Evolutionary conservation across 2,797 vertebrate genomes (phyloP).

Genomic region (Myotis vivesi): DNA sequence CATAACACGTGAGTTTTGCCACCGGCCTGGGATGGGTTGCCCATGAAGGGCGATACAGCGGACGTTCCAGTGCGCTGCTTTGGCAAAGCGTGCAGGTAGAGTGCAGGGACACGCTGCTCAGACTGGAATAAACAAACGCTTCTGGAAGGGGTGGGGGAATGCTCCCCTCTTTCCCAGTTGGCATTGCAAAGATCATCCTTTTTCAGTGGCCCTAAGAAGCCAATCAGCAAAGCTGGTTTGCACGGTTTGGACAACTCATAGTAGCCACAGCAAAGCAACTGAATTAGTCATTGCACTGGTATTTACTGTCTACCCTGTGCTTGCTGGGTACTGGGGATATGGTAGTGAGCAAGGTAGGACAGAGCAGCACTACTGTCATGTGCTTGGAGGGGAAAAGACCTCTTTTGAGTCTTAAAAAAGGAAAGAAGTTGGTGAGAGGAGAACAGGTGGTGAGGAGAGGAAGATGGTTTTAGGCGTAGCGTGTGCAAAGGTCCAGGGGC

Average conservation of each 20-base stretch:
- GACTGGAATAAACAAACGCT: not conserved
- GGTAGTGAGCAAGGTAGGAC: not conserved
- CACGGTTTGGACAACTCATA: not conserved
- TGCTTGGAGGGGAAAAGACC: not conserved
- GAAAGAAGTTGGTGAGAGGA: not conserved
- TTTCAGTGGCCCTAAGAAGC: not conserved
- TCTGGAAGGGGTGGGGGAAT: not conserved
- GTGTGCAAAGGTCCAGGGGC: not conserved
- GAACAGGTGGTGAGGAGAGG: not conserved
- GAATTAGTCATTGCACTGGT: not conserved
- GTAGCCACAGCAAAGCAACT: not conserved
- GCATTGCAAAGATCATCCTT: not conserved
- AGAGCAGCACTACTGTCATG: not conserved
- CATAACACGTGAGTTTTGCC: slow-evolving; percentile 94
- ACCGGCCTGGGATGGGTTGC: fast-evolving
- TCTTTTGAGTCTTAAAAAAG: not conserved
- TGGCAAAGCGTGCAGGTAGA: fast-evolving
- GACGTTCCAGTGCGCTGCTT: fast-evolving
- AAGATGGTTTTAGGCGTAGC: not conserved
- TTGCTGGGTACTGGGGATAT: not conserved
- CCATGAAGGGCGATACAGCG: fast-evolving
- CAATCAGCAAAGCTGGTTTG: not conserved
- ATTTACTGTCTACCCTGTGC: not conserved
- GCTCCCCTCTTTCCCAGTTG: not conserved
- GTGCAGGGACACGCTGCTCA: not conserved